These are phyloP conservation scores for Homarus americanus DNA, from an alignment of 1,140 invertebrate species.

Conservation along the genomic window DNA sequence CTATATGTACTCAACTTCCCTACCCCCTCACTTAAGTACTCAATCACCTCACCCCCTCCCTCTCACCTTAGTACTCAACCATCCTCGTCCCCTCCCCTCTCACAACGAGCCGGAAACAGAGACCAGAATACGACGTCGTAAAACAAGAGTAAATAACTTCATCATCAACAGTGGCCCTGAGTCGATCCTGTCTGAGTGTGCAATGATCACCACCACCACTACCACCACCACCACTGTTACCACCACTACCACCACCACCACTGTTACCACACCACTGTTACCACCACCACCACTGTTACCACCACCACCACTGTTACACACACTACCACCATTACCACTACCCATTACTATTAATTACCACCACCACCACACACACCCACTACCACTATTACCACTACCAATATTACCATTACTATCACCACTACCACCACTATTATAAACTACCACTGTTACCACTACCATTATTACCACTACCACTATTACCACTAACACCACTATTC, in stretches of 20 bases:
- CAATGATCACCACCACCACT: neutral
- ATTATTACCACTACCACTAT: too few species aligned
- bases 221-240: neutral
- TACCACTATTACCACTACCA: neutral
- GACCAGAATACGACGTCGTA: neutral
- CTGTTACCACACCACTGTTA: neutral
- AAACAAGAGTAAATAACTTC: constrained; percentile 16
- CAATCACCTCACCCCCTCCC: too few species aligned
- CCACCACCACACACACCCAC: too few species aligned
- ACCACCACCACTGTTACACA: neutral
- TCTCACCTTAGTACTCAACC: too few species aligned
- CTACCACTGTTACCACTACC: too few species aligned
- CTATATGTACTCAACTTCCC: too few species aligned
- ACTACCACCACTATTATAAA: neutral
- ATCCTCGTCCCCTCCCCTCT: too few species aligned
- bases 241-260: constrained; percentile 14
- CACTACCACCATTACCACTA: too few species aligned
- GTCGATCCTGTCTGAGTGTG: too few species aligned
- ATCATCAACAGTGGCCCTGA: constrained; percentile 13
- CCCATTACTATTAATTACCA: too few species aligned
- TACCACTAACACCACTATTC: too few species aligned
- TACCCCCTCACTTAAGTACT: too few species aligned
- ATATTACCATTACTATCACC: neutral
- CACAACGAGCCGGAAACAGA: neutral
- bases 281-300: neutral